Base-by-base conservation (phyloP, 2,113 vertebrate species). In the Silurus meridionalis region DNA sequence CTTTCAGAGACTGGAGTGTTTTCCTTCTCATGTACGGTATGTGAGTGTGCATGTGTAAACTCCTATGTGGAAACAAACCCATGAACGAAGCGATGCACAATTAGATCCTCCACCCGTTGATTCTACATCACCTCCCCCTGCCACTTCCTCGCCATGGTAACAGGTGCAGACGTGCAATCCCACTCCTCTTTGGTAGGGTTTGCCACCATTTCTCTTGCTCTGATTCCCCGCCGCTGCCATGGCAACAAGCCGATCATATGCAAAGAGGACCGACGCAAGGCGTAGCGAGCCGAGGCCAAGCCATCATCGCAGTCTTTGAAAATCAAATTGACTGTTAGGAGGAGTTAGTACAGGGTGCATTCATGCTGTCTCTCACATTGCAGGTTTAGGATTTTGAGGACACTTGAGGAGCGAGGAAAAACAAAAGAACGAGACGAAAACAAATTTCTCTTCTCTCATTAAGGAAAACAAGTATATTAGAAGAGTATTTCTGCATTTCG, bases 221-320 rank as follows among this genome's bases (percentile, higher is more conserved):
- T 84, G 91, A 91, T 91, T 88, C 90, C 83, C 79, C 50, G 71
- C 83, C 89, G 94, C 91, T 94, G 93, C 94, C 92, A 95, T 95
- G 94, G 94, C 92, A 95, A 95, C 95, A 94, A 93, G 92, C 92
- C 89, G 91, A 93, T 94, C 91, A 84, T 90, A 93, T 93, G 93
- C 91, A 93, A 78, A 89, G 88, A 91, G 87, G 90, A 86, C 71
- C 89, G 92, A 87, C 83, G 90, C 91, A 91, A 37, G 87, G 91
- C 91, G 91, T 87, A 85, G 92, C 85, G 90, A 93, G 91, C 81
- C 83, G 84, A 88, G 89, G 90, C 87, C 89, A 82, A 89, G 90
- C 89, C 74, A 78, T 91, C 90, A 80, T 64, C 86, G 69, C 89
- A 92, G 88, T 90, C 89, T 87, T 89, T 91, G 90, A 89, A 92